Evolutionary conservation across 2,797 vertebrate genomes (phyloP).

Genomic region (Ceryle rudis): DNA sequence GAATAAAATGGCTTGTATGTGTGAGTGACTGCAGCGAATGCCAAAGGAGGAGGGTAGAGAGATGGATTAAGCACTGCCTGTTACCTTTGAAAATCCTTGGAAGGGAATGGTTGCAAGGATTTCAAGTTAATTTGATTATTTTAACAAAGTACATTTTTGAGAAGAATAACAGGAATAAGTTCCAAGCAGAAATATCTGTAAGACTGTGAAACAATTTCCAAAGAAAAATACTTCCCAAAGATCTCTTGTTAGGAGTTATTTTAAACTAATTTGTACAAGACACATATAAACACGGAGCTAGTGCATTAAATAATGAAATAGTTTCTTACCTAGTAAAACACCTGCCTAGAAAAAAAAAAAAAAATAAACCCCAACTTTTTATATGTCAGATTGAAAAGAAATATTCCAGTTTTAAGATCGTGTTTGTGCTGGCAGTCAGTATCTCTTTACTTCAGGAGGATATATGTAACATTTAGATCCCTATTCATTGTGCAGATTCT

Average conservation of each 20-base stretch:
- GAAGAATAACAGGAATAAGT: background rate
- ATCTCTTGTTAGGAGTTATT: background rate
- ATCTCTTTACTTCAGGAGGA: background rate
- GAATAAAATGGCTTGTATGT: background rate
- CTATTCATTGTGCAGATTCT: background rate
- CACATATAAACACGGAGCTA: background rate
- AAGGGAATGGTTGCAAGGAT: background rate
- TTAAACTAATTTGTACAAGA: background rate
- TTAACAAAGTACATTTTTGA: background rate
- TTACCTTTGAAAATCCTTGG: background rate
- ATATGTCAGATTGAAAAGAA: background rate
- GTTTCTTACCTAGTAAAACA: background rate
- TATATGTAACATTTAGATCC: background rate
- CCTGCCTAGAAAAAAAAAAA: background rate
- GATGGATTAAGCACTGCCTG: background rate
- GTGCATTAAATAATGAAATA: background rate
- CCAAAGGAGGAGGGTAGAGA: background rate
- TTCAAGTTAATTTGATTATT: conserved; percentile 42
- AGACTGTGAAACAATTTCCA: background rate
- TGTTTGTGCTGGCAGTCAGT: background rate
- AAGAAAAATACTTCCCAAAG: background rate
- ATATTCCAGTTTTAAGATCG: background rate
- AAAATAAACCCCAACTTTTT: background rate
- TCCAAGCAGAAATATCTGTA: background rate
- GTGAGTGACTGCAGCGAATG: background rate